These are phyloP conservation scores for Coluber constrictor DNA, from an alignment of 2,797 vertebrate genomes.

Conservation along the genomic window DNA sequence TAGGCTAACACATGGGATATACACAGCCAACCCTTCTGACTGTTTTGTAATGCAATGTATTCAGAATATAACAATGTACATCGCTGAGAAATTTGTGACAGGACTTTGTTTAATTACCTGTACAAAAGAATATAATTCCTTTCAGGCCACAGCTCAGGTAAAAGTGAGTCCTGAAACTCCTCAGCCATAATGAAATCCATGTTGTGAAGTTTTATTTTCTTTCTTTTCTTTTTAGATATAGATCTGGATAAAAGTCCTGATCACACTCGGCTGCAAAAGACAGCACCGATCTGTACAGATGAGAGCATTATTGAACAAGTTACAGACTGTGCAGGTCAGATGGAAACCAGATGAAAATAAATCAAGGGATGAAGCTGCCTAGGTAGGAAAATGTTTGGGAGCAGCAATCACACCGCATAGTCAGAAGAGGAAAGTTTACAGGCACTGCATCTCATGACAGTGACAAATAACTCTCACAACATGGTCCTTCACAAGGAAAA, in stretches of 20 bases:
- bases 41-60: conserved; percentile 37
- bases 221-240: conserved; percentile 7
- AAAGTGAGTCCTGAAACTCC: conserved; percentile 40
- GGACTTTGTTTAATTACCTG: conserved; percentile 36
- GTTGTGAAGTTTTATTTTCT: conserved; percentile 18
- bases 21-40: conserved; percentile 37
- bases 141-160: conserved; percentile 37
- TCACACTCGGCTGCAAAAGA: conserved; percentile 17
- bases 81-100: conserved; percentile 17
- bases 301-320: conserved; percentile 41
- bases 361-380: conserved; percentile 31
- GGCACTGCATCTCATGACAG: conserved; percentile 18
- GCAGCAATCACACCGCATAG: conserved; percentile 42
- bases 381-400: conserved; percentile 23
- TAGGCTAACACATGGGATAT: conserved; percentile 24
- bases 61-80: conserved; percentile 17
- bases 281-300: conserved; percentile 20
- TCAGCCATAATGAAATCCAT: conserved; percentile 18
- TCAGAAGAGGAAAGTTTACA: conserved; percentile 14
- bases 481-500: conserved; percentile 42
- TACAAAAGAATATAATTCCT: conserved; percentile 27
- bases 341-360: conserved; percentile 53
- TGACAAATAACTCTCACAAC: conserved; percentile 6
- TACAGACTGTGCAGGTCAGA: conserved; percentile 36
- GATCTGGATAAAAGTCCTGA: conserved; percentile 30